phyloP scores from a whole-genome alignment of 2,113 vertebrate species.

The Geococcyx californianus region DNA sequence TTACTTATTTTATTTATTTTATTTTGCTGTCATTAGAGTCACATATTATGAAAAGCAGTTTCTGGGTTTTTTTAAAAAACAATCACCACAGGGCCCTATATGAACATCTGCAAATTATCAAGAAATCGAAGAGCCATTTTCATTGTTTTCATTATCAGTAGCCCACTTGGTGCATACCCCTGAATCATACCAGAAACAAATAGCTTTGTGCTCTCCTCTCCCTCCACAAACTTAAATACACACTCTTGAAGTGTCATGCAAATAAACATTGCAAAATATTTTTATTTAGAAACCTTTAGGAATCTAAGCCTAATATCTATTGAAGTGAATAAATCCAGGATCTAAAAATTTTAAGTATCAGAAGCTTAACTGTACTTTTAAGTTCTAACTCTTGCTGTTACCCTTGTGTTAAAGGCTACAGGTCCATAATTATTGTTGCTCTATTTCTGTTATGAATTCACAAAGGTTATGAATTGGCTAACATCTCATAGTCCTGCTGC shows the following conservation, averaged over 20 bases:
- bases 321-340: neutral
- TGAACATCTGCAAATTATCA: neutral
- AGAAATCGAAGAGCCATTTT: neutral
- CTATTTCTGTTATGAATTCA: neutral
- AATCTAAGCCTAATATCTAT: neutral
- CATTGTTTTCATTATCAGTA: neutral
- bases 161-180: neutral
- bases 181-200: neutral
- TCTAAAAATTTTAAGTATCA: neutral
- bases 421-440: neutral
- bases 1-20: neutral
- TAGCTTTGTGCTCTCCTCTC: neutral
- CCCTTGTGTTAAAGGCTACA: neutral
- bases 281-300: neutral
- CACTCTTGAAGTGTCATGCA: neutral
- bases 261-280: neutral
- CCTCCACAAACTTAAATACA: neutral
- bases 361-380: neutral
- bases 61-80: neutral
- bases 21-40: neutral
- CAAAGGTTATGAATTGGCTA: neutral
- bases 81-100: neutral
- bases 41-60: neutral
- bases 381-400: neutral
- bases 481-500: neutral